phyloP scores from a whole-genome alignment of 2,797 vertebrate species.

The Propithecus perrieri region DNA sequence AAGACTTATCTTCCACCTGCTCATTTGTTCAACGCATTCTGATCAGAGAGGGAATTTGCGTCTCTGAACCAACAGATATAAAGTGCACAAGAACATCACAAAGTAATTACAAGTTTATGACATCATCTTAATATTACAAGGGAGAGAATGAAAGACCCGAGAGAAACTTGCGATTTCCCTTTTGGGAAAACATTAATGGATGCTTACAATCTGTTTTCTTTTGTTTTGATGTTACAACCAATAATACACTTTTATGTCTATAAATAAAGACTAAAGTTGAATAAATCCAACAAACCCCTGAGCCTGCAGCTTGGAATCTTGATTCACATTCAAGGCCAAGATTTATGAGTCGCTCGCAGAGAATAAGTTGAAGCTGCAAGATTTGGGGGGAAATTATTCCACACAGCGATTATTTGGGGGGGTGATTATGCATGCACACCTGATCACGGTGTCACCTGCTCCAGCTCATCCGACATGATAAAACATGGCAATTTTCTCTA shows the following conservation, averaged over 20 bases:
- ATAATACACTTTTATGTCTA: conserved; percentile 94
- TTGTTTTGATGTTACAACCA: conserved; percentile 91
- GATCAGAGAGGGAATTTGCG: conserved; percentile 81
- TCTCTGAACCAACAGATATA: conserved; percentile 78
- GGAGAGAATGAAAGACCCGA: conserved; percentile 84
- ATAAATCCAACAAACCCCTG: conserved; percentile 96
- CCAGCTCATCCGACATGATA: conserved; percentile 92
- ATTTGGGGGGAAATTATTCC: conserved; percentile 97
- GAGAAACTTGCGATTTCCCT: conserved; percentile 87
- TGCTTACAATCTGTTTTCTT: conserved; percentile 90
- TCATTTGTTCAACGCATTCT: conserved; percentile 70
- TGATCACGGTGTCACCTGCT: conserved; percentile 96
- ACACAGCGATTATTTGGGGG: conserved; percentile 97
- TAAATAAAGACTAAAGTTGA: conserved; percentile 95
- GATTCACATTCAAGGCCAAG: conserved; percentile 97
- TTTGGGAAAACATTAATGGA: conserved; percentile 89
- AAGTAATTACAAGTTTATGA: conserved; percentile 89
- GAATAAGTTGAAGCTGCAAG: conserved; percentile 96
- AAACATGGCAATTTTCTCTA: conserved; percentile 96
- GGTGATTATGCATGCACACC: conserved; percentile 98
- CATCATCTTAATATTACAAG: conserved; percentile 89
- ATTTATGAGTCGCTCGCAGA: conserved; percentile 96
- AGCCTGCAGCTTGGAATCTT: conserved; percentile 93
- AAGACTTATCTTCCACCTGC: conserved; percentile 83
- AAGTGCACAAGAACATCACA: conserved; percentile 82